Evolutionary conservation across 30 jellyfish, hydroid and myxozoan species (phyloP).

Genomic region (Hydractinia symbiolongicarpus): DNA sequence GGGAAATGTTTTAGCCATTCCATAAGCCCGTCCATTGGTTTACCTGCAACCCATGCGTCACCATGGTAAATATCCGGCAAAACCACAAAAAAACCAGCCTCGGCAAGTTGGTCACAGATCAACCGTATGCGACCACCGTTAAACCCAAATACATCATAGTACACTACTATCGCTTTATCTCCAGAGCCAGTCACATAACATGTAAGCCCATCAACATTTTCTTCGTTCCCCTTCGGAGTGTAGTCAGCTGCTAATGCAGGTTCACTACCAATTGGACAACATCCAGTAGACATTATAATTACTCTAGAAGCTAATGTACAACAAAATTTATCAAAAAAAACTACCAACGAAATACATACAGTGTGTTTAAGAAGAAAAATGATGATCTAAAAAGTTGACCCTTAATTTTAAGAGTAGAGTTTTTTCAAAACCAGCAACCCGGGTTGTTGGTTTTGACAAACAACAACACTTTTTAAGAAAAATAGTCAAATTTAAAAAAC

Average conservation of each 20-base stretch:
- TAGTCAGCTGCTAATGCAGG: constrained; percentile 23
- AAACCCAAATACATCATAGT: constrained; percentile 31
- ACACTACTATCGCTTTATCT: constrained; percentile 16
- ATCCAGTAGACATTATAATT: neutral
- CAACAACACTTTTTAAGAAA: too few relatives aligned
- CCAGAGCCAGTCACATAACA: constrained; percentile 23
- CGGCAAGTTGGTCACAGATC: constrained; percentile 37
- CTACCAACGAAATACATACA: too few relatives aligned
- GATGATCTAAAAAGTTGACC: too few relatives aligned
- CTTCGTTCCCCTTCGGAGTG: constrained; percentile 19
- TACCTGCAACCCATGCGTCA: constrained; percentile 35
- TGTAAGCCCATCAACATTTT: constrained; percentile 21
- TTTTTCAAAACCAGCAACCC: too few relatives aligned
- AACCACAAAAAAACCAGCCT: constrained; percentile 16
- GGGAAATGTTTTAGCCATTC: constrained; percentile 21
- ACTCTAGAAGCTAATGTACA: too few relatives aligned
- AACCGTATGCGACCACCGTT: constrained; percentile 36
- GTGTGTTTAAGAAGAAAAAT: too few relatives aligned
- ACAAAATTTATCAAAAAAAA: too few relatives aligned
- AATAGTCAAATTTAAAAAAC: too few relatives aligned
- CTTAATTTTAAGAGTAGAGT: too few relatives aligned
- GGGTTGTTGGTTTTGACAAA: too few relatives aligned
- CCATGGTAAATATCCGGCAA: constrained; percentile 37
- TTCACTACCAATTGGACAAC: constrained; percentile 44
- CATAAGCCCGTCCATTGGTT: constrained; percentile 15